A percentile compares a stretch with the other conserved stretches of the same genome.
Evolutionary conservation across 2,888 invertebrate species (phyloP).

Genomic region (Ischnus inquisitorius): DNA sequence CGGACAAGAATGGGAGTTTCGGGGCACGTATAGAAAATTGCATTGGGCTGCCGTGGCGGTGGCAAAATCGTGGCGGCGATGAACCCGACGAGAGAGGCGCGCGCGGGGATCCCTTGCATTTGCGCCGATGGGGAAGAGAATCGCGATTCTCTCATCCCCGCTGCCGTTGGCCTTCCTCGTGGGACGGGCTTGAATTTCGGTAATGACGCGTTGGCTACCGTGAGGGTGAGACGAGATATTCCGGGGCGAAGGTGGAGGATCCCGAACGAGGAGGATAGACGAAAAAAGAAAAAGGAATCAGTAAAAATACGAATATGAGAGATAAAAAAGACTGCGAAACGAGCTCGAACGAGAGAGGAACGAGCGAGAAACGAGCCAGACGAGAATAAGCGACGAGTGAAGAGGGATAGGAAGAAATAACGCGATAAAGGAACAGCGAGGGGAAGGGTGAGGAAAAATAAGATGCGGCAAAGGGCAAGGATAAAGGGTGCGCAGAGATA

Average conservation of each 20-base stretch:
- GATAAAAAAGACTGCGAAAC: slow-evolving; percentile 46
- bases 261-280: slow-evolving; percentile 42
- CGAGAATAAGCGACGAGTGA: slow-evolving; percentile 59
- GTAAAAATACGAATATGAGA: slow-evolving; percentile 44
- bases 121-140: slow-evolving; percentile 59
- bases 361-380: slow-evolving; percentile 51
- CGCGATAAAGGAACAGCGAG: slow-evolving; percentile 57
- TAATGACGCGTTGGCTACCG: slow-evolving; percentile 84
- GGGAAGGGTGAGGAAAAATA: slow-evolving; percentile 37
- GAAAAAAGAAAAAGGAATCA: slow-evolving; percentile 18
- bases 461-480: slow-evolving; percentile 59
- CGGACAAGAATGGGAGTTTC: not conserved
- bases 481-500: slow-evolving; percentile 65
- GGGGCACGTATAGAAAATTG: slow-evolving; percentile 66
- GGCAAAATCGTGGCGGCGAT: slow-evolving; percentile 37
- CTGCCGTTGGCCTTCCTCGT: slow-evolving; percentile 40
- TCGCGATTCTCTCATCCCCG: not conserved
- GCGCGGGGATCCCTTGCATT: slow-evolving; percentile 37
- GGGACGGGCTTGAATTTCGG: slow-evolving; percentile 80
- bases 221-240: slow-evolving; percentile 66
- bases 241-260: slow-evolving; percentile 27
- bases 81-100: slow-evolving; percentile 24
- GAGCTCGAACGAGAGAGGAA: slow-evolving; percentile 53
- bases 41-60: slow-evolving; percentile 57
- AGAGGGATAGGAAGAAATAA: slow-evolving; percentile 41